Base-by-base conservation (phyloP, 92 coral and sea anemone genomes). In the Diadumene lineata region DNA sequence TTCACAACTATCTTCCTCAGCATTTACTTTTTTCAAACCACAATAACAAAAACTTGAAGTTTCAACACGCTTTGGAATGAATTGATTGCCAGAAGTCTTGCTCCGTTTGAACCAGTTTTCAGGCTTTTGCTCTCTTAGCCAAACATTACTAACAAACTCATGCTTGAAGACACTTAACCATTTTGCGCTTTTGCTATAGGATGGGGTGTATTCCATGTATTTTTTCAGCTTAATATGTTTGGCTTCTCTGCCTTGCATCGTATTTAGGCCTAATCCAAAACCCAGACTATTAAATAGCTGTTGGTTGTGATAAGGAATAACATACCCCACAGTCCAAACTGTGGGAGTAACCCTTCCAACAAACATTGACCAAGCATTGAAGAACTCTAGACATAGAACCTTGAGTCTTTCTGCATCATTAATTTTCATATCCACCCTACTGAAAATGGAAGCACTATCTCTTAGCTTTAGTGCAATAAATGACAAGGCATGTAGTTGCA, bases 191-290 rank as follows among this genome's bases (percentile, higher is more conserved):
- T n/a, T n/a, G n/a, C n/a, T n/a, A n/a, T n/a, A n/a, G n/a, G n/a
- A n/a, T n/a, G n/a, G n/a, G n/a, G n/a, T n/a, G n/a, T n/a, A n/a
- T n/a, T n/a, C n/a, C n/a, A n/a, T n/a, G n/a, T n/a, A n/a, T n/a
- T n/a, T n/a, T n/a, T n/a, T n/a, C n/a, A n/a, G n/a, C n/a, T n/a
- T n/a, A 16, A 89, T 84, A 69, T 89, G 88, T 60, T 89, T 85
- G 3, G 90, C 90, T 53, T 84, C 87, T 31, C 82, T 60, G 34
- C 93, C 90, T 26, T 85, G 89, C 93, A 89, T 85, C 2, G 87
- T 55, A 50, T 85, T 85, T 26, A 85, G 69, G 23, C 90, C 88
- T 26, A 85, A 66, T 17, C 94, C 94, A 55, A 77, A 31, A 16
- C 82, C 84, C 69, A 72, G 61, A 24, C 75, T 82, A 26, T 53